A percentile compares a stretch with the other conserved stretches of the same genome.
Evolutionary conservation across 2,888 invertebrate species (phyloP).

Genomic region (Antheraea assamensis): DNA sequence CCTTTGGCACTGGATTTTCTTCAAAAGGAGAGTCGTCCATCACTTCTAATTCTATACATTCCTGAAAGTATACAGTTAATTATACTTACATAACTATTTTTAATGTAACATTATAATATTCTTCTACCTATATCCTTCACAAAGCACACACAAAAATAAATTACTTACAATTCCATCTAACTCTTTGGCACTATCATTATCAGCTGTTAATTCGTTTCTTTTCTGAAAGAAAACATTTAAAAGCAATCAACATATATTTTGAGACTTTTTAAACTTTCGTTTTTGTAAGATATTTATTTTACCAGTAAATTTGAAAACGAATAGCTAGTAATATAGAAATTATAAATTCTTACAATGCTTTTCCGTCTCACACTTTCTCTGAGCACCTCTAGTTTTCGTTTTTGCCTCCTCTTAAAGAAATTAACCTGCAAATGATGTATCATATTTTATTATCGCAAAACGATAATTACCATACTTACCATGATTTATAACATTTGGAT

Average conservation of each 20-base stretch:
- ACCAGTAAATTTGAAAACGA: neutral
- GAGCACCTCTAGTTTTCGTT: conserved; percentile 47
- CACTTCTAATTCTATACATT: conserved; percentile 36
- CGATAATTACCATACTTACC: neutral
- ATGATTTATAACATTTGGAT: too few species aligned
- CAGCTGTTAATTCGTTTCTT: conserved; percentile 28
- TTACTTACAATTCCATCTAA: conserved; percentile 17
- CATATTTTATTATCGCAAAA: neutral
- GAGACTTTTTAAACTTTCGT: neutral
- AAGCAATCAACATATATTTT: conserved; percentile 3
- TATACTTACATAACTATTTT: neutral
- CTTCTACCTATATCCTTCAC: neutral
- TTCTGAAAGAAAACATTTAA: conserved; percentile 31
- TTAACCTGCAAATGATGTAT: conserved; percentile 48
- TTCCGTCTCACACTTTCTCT: conserved; percentile 48
- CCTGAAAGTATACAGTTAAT: conserved; percentile 30
- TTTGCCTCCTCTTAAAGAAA: conserved; percentile 63
- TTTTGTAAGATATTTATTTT: neutral
- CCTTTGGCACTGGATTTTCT: conserved; percentile 22
- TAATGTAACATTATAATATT: neutral
- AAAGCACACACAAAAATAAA: neutral
- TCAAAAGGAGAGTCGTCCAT: conserved; percentile 35
- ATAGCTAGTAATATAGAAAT: neutral
- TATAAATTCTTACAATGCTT: conserved; percentile 42
- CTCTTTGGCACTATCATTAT: conserved; percentile 20